Percentiles rank a stretch among this genome's conserved stretches.
These are phyloP conservation scores for Bombus terrestris DNA, from an alignment of 1,140 invertebrate species.

Conservation along the genomic window DNA sequence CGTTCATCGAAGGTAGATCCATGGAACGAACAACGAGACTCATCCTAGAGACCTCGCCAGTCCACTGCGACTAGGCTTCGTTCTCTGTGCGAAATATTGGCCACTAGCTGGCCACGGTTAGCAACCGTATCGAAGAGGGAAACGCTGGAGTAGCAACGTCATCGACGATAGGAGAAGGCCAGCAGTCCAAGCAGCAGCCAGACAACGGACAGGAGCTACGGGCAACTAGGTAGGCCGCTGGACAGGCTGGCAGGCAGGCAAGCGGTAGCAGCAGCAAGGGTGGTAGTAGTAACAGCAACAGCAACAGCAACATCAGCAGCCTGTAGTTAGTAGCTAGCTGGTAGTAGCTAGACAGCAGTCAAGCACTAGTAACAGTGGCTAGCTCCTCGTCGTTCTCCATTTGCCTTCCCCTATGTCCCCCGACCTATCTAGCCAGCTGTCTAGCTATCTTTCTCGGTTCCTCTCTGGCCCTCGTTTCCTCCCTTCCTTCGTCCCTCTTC, in stretches of 20 bases:
- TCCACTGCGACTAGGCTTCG: constrained; percentile 24
- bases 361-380: constrained; percentile 46
- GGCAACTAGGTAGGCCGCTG: neutral
- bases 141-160: constrained; percentile 13
- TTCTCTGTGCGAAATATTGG: constrained; percentile 37
- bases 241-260: neutral
- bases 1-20: too few species aligned
- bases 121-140: constrained; percentile 19
- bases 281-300: neutral
- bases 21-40: too few species aligned
- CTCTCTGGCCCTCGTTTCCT: constrained; percentile 14
- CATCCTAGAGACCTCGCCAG: neutral
- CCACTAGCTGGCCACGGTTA: constrained; percentile 13
- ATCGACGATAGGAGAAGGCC: constrained; percentile 14
- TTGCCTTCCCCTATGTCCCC: constrained; percentile 54
- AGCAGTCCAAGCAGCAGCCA: constrained; percentile 15
- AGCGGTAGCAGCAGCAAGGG: neutral
- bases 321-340: constrained; percentile 31
- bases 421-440: constrained; percentile 22
- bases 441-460: neutral
- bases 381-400: constrained; percentile 61
- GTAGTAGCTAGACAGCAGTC: constrained; percentile 45
- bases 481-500: constrained; percentile 35
- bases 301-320: neutral
- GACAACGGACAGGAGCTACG: constrained; percentile 33